Evolutionary conservation across 1,140 invertebrate genomes (phyloP).

Genomic region (Zaprionus ornatus): DNA sequence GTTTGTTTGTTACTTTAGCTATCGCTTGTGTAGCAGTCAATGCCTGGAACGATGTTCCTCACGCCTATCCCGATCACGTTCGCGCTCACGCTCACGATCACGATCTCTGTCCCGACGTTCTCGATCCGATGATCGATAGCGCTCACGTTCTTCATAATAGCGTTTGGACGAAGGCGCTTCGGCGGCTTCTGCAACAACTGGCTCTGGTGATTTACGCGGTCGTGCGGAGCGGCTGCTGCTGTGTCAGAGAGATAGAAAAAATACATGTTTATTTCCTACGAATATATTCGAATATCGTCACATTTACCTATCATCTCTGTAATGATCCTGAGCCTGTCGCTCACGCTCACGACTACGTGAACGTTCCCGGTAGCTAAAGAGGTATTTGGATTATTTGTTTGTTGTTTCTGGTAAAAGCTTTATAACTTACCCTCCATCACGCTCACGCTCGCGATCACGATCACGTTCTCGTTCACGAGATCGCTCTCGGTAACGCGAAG

Average conservation of each 20-base stretch:
- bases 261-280: slow-evolving; percentile 7
- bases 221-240: slow-evolving; percentile 86
- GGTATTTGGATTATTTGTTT: not conserved
- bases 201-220: slow-evolving; percentile 86
- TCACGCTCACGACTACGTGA: slow-evolving; percentile 86
- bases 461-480: slow-evolving; percentile 88
- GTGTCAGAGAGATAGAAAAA: slow-evolving; percentile 24
- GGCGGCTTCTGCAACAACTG: slow-evolving; percentile 84
- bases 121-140: slow-evolving; percentile 89
- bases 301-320: slow-evolving; percentile 90
- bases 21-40: slow-evolving; percentile 83
- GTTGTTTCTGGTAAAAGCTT: not conserved
- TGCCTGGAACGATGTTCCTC: slow-evolving; percentile 90
- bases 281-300: not conserved
- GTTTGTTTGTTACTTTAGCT: slow-evolving; percentile 50
- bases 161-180: slow-evolving; percentile 85
- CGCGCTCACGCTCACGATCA: slow-evolving; percentile 87
- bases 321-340: slow-evolving; percentile 86
- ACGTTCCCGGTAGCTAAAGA: slow-evolving; percentile 84
- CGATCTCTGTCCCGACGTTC: slow-evolving; percentile 88
- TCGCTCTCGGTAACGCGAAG: slow-evolving; percentile 90
- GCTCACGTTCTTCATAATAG: slow-evolving; percentile 91
- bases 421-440: slow-evolving; percentile 85
- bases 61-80: slow-evolving; percentile 88
- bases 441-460: slow-evolving; percentile 88